Base-by-base conservation (phyloP, 2,797 vertebrate species). In the Orestias chungarensis region DNA sequence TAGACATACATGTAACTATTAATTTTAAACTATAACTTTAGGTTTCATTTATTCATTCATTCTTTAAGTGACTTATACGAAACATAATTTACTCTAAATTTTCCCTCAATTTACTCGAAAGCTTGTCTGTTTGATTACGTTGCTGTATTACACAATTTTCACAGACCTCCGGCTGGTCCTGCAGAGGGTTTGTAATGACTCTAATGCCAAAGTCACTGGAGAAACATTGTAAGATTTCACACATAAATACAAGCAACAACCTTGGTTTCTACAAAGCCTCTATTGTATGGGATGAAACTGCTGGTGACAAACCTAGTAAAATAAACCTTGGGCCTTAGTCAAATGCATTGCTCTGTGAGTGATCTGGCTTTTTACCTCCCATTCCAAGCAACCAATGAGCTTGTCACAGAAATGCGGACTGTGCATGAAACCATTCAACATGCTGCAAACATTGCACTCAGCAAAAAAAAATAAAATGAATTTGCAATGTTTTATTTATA, bases 401-500 rank as follows among this genome's bases (percentile, higher is more conserved):
- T 77, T 73, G 81, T 76, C 42, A 66, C 66, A 65, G 68, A 81
- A 83, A 68, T 75, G 84, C 87, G 38, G 71, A 79, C 75, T 90
- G 86, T 87, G 88, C 88, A 72, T 11, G n/a, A 65, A 83, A 43
- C 47, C 47, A 52, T 67, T 67, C 66, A 52, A 38, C 66, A 67
- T 27, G 47, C 65, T 49, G 73, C 66, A 44, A 82, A 86, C 81
- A 76, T 74, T 83, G 70, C 78, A 78, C 75, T 88, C 80, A 84
- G 86, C 84, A 81, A 81, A 80, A 77, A 38, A 68, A 81, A 81
- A 80, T 75, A 38, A 68, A 75, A 76, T 68, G 54, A 68, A 61
- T 86, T 80, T 80, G 81, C 20, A 2, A 86, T 90, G 83, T 87
- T 87, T 87, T 84, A 86, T 85, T 86, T 72, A 87, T 84, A 76